A percentile compares a stretch with the other conserved stretches of the same genome.
These are phyloP conservation scores for Pseudomugil gertrudae DNA, from an alignment of 2,797 vertebrate genomes.

Conservation along the genomic window DNA sequence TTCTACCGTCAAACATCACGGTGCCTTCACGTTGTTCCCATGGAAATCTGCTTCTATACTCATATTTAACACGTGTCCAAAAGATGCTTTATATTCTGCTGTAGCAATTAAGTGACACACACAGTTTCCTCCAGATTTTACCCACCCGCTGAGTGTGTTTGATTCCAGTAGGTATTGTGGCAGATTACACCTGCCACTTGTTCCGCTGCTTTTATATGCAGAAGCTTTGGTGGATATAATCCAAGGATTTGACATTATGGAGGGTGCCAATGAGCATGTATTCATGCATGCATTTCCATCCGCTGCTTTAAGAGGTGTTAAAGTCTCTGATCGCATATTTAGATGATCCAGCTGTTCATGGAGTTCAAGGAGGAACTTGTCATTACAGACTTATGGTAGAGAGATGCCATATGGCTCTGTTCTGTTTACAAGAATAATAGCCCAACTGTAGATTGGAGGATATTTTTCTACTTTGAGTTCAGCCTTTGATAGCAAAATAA, in stretches of 20 bases:
- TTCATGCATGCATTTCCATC: slow-evolving; percentile 26
- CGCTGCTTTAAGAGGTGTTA: slow-evolving; percentile 36
- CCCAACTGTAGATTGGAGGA: not conserved
- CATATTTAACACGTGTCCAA: slow-evolving; percentile 29
- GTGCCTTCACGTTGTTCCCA: slow-evolving; percentile 18
- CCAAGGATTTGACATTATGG: slow-evolving; percentile 75
- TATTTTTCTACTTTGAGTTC: slow-evolving; percentile 5
- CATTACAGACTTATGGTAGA: slow-evolving; percentile 19
- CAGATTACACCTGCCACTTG: slow-evolving; percentile 78
- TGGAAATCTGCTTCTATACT: slow-evolving; percentile 27
- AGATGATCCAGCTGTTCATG: slow-evolving; percentile 43
- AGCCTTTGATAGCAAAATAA: not conserved
- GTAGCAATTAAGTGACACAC: slow-evolving; percentile 51
- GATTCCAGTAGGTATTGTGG: slow-evolving; percentile 52
- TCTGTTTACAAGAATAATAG: slow-evolving; percentile 15
- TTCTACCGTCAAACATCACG: slow-evolving; percentile 37
- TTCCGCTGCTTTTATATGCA: slow-evolving; percentile 65
- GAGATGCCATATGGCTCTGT: slow-evolving; percentile 7
- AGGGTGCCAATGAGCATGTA: slow-evolving; percentile 49
- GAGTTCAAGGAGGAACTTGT: slow-evolving; percentile 41
- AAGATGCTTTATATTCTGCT: slow-evolving; percentile 35
- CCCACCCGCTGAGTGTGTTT: slow-evolving; percentile 41
- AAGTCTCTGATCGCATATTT: slow-evolving; percentile 53
- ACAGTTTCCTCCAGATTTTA: slow-evolving; percentile 26
- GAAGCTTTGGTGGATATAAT: slow-evolving; percentile 77